Base-by-base conservation (phyloP, 64 coral and sea anemone genomes). In the Porites lutea region DNA sequence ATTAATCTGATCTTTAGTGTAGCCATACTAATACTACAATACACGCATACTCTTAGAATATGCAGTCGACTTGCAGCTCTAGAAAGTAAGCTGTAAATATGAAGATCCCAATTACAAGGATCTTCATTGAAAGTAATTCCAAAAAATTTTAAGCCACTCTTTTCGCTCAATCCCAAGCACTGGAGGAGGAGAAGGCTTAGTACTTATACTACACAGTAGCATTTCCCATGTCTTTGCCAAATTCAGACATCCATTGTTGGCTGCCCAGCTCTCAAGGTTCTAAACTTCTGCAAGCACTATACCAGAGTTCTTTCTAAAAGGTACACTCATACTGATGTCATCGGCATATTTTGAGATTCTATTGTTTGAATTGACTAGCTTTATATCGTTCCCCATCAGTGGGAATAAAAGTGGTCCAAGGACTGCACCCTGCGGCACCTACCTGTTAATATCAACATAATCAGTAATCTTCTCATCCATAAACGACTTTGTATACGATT, bases 31-130 rank as follows among this genome's bases (percentile, higher is more conserved):
- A n/a, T n/a, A n/a, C n/a, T n/a, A n/a, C n/a, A 87, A 65, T 14
- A 20, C 49, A 52, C 65, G 69, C 84, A 87, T 23, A 87, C 62
- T 65, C 65, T 87, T 14, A 87, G 52, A 22, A 87, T 87, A 73
- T 87, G 73, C 69, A 73, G 12, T n/a, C 53, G 53, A 55, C 53
- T 55, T 8, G 6, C 3, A 55, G 53, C 53, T 55, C 11, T 55
- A 5, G 6, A 8, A 11, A 1, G 3, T 55, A 55, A 5, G 53
- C 11, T 55, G 53, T 55, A 11, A 8, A 3, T 55, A 8, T 55
- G 53, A 11, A 55, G 6, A 11, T 54, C 53, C 53, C 53, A 55
- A 2, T 55, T 55, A 55, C 53, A 55, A 55, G 53, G 53, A 55
- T 72, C 59, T 9, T 55, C 53, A 8, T 3, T 5, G 53, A 55